These are phyloP conservation scores for Paratrypauchen microcephalus DNA, from an alignment of 2,797 vertebrate genomes.

Conservation along the genomic window DNA sequence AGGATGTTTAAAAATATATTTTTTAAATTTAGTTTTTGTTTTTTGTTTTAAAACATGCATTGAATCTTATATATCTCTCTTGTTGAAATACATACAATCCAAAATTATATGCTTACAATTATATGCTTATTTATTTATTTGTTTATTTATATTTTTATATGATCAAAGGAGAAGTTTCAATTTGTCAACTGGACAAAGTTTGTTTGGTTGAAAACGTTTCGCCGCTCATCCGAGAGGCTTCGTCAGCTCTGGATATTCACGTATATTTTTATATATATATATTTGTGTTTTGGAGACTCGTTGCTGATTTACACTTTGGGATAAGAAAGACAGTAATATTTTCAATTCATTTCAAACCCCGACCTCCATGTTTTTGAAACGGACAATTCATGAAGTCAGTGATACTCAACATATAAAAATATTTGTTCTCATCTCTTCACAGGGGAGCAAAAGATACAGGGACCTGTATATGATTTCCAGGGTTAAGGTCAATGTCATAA, in stretches of 20 bases:
- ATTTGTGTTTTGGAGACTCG: background rate
- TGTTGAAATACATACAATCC: background rate
- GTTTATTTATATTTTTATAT: background rate
- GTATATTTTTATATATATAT: background rate
- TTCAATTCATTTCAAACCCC: background rate
- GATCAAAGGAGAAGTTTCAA: no score
- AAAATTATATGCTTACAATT: background rate
- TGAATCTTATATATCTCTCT: no score
- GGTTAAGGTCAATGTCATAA: conserved; percentile 50
- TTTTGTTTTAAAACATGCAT: no score
- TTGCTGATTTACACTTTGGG: background rate
- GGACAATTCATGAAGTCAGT: background rate
- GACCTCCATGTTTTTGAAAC: background rate
- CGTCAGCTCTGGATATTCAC: no score
- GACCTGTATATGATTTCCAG: conserved; percentile 14
- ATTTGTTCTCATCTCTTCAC: conserved; percentile 15
- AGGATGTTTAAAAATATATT: no score
- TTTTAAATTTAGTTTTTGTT: no score
- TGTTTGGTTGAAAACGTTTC: no score
- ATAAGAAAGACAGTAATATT: background rate
- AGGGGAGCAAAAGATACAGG: conserved; percentile 36
- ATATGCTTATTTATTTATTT: background rate
- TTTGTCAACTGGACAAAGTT: no score
- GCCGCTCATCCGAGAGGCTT: no score
- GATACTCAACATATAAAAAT: conserved; percentile 23